These are phyloP conservation scores for Plagodis dolabraria DNA, from an alignment of 2,888 invertebrate genomes.

Conservation along the genomic window DNA sequence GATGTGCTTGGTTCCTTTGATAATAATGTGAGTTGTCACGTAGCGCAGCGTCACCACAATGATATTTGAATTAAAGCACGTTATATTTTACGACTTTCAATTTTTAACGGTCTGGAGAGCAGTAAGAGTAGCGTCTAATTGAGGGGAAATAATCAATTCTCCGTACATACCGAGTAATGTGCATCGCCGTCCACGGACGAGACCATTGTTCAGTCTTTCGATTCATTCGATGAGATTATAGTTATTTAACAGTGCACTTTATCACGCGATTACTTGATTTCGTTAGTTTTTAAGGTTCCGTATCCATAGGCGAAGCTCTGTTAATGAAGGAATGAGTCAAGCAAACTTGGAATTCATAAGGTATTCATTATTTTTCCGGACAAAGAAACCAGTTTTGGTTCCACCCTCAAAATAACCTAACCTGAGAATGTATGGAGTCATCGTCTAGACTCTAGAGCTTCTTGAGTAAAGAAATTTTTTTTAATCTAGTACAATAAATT, in stretches of 20 bases:
- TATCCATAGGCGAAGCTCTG: too few relatives aligned
- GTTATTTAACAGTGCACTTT: slow-evolving; percentile 31
- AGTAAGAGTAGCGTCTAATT: slow-evolving; percentile 49
- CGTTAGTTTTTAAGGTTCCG: too few relatives aligned
- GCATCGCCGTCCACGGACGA: slow-evolving; percentile 36
- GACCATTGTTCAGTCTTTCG: slow-evolving; percentile 38
- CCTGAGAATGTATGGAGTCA: too few relatives aligned
- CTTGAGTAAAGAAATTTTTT: too few relatives aligned
- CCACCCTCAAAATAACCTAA: too few relatives aligned
- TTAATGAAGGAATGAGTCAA: too few relatives aligned
- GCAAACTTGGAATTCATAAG: too few relatives aligned
- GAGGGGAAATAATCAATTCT: slow-evolving; percentile 58
- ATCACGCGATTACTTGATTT: slow-evolving; percentile 41
- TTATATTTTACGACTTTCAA: slow-evolving; percentile 42
- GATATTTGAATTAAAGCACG: slow-evolving; percentile 20
- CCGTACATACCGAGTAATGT: slow-evolving; percentile 39
- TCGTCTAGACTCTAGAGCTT: too few relatives aligned
- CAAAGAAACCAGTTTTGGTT: too few relatives aligned
- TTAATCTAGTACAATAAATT: too few relatives aligned
- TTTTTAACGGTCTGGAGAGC: slow-evolving; percentile 49
- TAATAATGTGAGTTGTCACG: slow-evolving; percentile 12
- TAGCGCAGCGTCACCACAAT: slow-evolving; percentile 13
- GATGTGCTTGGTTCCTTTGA: slow-evolving; percentile 9
- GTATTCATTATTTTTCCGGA: too few relatives aligned
- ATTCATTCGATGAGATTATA: slow-evolving; percentile 38